Evolutionary conservation across 2,113 vertebrate genomes (phyloP).

Genomic region (Chrysochloris asiatica): DNA sequence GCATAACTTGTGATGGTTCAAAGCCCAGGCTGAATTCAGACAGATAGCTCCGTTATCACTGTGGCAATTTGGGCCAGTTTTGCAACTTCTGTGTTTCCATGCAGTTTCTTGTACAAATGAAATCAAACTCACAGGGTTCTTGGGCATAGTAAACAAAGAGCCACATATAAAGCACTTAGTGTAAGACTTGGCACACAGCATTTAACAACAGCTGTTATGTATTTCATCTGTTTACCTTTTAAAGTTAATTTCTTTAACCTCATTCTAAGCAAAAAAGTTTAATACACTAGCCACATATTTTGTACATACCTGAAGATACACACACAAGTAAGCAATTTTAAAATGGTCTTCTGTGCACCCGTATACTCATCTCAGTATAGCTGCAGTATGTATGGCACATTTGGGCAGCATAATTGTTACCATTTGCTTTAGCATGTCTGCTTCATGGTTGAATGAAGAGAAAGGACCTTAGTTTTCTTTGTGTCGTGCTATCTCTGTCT

Average conservation of each 20-base stretch:
- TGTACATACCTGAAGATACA: background rate
- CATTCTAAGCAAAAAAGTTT: constrained; percentile 2
- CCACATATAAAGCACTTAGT: background rate
- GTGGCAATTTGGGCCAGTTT: background rate
- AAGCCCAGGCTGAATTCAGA: background rate
- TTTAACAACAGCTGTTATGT: background rate
- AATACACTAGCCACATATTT: background rate
- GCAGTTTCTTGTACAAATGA: background rate
- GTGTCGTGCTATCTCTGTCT: background rate
- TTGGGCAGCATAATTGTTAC: background rate
- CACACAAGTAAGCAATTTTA: background rate
- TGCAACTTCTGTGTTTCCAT: background rate
- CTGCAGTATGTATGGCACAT: background rate
- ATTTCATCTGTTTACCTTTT: background rate
- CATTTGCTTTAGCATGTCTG: background rate
- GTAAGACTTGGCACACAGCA: background rate
- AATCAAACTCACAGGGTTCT: background rate
- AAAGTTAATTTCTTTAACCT: constrained; percentile 25
- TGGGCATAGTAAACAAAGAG: background rate
- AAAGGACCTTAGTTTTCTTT: background rate
- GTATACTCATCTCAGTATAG: background rate
- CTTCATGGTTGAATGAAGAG: background rate
- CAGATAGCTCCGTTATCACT: background rate
- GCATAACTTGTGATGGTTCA: background rate
- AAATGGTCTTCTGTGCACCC: background rate